Evolutionary conservation across 1,140 invertebrate species (phyloP), one percentile per base, ranked within the genome.

Genomic region (Bombus waltoni): DNA sequence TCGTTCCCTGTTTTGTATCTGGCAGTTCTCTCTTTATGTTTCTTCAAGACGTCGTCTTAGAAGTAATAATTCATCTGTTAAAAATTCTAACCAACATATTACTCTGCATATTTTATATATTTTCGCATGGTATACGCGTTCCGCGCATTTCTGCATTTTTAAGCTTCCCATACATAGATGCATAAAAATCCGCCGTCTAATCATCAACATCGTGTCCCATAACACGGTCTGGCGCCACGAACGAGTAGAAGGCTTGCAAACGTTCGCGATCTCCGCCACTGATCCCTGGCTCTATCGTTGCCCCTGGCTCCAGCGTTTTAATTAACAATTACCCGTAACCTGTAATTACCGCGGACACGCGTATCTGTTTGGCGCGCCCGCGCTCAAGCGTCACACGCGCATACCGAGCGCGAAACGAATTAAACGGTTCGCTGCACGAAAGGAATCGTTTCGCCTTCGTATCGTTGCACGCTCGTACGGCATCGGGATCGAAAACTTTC

Each of bases 251-350:
- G 42, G 25, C 3, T 28, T n/a, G 68, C 13, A n/a, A 53, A 72
- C 28, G 13, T 42, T 28, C 28, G 5, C 40, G 71, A 73, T 73
- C 40, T 66, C 32, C 6, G n/a, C 15, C 25, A 40, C 6, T 15
- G 42, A 73, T 73, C 28, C 25, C 8, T 38, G 28, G 59, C 13
- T 73, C 42, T 18, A 74, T 74, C 15, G 42, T 53, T 18, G 42
- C 35, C 59, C 6, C 59, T 10, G 71, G 42, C 57, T n/a, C 3
- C 81, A 42, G 59, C 44, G 47, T 83, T 83, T 83, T 83, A 76
- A 83, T 83, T 83, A 83, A 83, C 62, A 83, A 83, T 83, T 83
- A 83, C 44, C n/a, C 59, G 62, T 62, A 83, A 77, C 73, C 62
- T 13, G 62, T 68, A 83, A 83, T 83, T 83, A 77, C 73, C 71